Evolutionary conservation across 1,140 invertebrate species (phyloP).

Genomic region (Saccostrea cuccullata): DNA sequence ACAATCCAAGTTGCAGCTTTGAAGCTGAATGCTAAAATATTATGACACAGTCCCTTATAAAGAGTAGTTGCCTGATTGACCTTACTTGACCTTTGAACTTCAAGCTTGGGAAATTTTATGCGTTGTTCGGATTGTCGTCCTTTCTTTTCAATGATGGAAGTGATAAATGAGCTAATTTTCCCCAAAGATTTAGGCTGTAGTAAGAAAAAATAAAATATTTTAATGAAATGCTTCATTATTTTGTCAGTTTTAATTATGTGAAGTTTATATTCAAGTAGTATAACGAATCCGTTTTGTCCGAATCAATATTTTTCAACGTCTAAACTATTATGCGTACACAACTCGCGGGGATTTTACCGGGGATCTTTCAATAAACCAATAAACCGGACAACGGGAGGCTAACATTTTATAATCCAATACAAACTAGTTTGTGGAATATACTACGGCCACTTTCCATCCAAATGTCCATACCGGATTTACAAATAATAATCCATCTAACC

Average conservation of each 20-base stretch:
- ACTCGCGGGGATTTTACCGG: slow-evolving; percentile 1
- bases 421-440: neutral
- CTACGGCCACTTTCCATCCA: no score
- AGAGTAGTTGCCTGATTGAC: neutral
- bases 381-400: neutral
- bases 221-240: neutral
- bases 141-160: neutral
- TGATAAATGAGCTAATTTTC: neutral
- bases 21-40: neutral
- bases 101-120: neutral
- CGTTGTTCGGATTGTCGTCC: neutral
- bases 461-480: no score
- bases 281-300: neutral
- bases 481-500: no score
- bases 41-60: neutral
- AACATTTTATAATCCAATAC: neutral
- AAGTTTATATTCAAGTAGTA: neutral
- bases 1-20: neutral
- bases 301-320: neutral
- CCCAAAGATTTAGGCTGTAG: neutral
- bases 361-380: slow-evolving; percentile 5
- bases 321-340: neutral
- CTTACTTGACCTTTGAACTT: slow-evolving; percentile 9
- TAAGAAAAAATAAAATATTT: neutral
- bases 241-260: neutral